A percentile compares a stretch with the other conserved stretches of the same genome.
Evolutionary conservation across 2,113 vertebrate genomes (phyloP).

Genomic region (Sorex araneus): DNA sequence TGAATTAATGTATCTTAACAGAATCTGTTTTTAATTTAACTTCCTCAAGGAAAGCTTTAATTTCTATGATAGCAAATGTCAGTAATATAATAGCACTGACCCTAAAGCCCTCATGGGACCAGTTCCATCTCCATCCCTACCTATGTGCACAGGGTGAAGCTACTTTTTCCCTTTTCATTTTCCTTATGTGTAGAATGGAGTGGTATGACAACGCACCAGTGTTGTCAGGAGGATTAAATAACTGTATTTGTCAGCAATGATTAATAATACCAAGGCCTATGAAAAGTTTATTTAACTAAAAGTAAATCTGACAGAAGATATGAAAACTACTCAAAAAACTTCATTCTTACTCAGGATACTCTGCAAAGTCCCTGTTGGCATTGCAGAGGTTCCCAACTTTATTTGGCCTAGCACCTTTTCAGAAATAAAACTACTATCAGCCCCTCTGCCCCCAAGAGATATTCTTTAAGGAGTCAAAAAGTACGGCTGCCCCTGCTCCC

Average conservation of each 20-base stretch:
- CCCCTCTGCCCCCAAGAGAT: too few species aligned
- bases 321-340: neutral
- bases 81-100: neutral
- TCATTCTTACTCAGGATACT: neutral
- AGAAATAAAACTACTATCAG: too few species aligned
- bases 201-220: neutral
- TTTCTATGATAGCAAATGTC: constrained; percentile 4
- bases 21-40: neutral
- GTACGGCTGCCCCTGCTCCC: too few species aligned
- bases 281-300: neutral
- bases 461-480: too few species aligned
- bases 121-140: neutral
- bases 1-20: constrained; percentile 37
- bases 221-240: neutral
- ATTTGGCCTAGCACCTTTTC: too few species aligned
- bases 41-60: constrained; percentile 7
- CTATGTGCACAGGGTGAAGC: neutral
- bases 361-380: neutral
- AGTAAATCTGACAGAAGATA: constrained; percentile 19
- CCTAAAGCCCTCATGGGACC: neutral
- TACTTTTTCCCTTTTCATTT: neutral
- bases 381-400: too few species aligned
- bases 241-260: neutral
- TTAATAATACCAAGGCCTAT: neutral
- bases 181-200: neutral